Conservation (phyloP, 2,888 invertebrate genomes). For the Rhingia rostrata region DNA sequence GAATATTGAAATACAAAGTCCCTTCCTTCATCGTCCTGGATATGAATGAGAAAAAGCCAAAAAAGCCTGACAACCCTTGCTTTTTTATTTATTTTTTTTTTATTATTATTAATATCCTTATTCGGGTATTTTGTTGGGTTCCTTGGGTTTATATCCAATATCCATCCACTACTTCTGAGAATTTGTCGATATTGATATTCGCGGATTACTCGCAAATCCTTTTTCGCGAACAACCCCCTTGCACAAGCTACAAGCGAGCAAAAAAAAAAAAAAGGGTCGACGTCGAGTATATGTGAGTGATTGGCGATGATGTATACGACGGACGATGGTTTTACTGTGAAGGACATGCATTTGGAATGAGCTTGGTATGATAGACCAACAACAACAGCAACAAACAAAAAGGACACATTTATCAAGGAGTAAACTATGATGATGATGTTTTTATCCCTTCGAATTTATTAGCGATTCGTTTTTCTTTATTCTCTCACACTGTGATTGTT, state of each 20-base stretch:
- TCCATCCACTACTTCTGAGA: constrained; percentile 39
- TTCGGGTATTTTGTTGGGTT: constrained; percentile 51
- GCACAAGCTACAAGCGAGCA: constrained; percentile 37
- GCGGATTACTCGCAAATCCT: constrained; percentile 70
- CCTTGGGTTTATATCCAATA: constrained; percentile 32
- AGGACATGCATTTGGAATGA: constrained; percentile 47
- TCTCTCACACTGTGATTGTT: constrained; percentile 15
- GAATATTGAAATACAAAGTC: constrained; percentile 52
- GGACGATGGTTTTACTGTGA: not conserved
- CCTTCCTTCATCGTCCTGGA: constrained; percentile 24
- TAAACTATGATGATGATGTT: constrained; percentile 71
- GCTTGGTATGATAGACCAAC: not conserved
- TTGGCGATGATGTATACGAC: constrained; percentile 45
- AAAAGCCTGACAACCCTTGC: constrained; percentile 66
- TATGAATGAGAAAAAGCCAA: constrained; percentile 14
- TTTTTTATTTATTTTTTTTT: constrained; percentile 21
- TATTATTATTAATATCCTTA: constrained; percentile 48
- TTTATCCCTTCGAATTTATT: constrained; percentile 73
- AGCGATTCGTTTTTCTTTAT: constrained; percentile 42
- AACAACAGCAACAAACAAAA: constrained; percentile 34
- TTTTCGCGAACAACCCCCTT: constrained; percentile 51
- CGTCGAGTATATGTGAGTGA: constrained; percentile 45
- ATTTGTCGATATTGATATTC: constrained; percentile 74
- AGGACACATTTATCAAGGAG: constrained; percentile 72
- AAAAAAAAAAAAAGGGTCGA: constrained; percentile 1